Evolutionary conservation across 2,797 vertebrate genomes (phyloP).

Genomic region (Novumbra hubbsi): DNA sequence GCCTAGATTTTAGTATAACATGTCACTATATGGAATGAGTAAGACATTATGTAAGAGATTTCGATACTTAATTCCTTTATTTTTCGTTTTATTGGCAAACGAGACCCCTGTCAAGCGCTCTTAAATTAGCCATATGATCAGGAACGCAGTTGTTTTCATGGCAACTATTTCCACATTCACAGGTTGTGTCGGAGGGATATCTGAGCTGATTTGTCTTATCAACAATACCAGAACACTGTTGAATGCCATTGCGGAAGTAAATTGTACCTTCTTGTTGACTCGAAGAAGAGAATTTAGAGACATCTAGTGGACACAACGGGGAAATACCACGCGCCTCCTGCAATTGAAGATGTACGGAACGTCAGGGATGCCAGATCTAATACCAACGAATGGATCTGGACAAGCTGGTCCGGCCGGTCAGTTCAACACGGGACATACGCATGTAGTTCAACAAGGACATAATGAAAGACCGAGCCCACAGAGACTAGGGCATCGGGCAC

Average conservation of each 20-base stretch:
- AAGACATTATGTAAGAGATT: conserved; percentile 2
- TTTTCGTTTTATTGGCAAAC: conserved; percentile 19
- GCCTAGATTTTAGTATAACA: not conserved
- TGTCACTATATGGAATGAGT: not conserved
- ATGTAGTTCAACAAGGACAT: conserved; percentile 47
- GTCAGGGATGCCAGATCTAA: conserved; percentile 74
- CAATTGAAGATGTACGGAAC: conserved; percentile 72
- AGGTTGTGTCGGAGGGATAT: conserved; percentile 31
- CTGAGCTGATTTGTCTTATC: conserved; percentile 5
- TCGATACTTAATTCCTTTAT: not conserved
- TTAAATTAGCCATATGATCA: not conserved
- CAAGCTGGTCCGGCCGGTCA: conserved; percentile 64
- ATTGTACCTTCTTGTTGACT: conserved; percentile 23
- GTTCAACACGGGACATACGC: conserved; percentile 65
- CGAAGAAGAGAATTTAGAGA: conserved; percentile 41
- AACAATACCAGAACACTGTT: conserved; percentile 36
- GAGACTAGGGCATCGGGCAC: conserved; percentile 71
- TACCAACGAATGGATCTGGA: conserved; percentile 60
- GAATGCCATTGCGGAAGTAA: conserved; percentile 68
- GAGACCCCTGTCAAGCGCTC: conserved; percentile 25
- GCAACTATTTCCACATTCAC: conserved; percentile 35
- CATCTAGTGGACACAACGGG: conserved; percentile 53
- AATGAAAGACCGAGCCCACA: conserved; percentile 55
- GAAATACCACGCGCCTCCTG: conserved; percentile 18
- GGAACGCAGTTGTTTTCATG: conserved; percentile 9